A percentile compares a stretch with the other conserved stretches of the same genome.
Evolutionary conservation across 37 sponge, comb jelly and placozoan genomes (phyloP).

Genomic region (Ephydatia muelleri): DNA sequence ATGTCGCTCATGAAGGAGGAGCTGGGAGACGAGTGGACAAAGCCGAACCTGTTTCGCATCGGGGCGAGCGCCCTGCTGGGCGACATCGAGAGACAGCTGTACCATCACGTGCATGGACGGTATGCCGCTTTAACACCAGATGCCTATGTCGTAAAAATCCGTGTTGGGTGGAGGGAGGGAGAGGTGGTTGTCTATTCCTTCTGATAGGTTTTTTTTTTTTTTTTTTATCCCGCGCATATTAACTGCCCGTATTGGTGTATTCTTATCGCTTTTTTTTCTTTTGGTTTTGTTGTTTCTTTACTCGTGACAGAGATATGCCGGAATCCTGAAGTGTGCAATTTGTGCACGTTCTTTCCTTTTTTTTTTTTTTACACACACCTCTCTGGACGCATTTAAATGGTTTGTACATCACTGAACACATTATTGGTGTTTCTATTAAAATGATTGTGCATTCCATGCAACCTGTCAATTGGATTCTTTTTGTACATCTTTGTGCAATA

Average conservation of each 20-base stretch:
- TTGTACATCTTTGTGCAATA: too few species aligned
- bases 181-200: background rate
- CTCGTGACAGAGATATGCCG: background rate
- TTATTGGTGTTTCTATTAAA: background rate
- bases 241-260: background rate
- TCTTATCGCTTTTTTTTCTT: background rate
- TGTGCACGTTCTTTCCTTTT: background rate
- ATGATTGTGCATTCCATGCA: too few species aligned
- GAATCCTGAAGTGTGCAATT: background rate
- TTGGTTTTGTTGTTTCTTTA: background rate
- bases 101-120: slow-evolving; percentile 90
- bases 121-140: slow-evolving; percentile 94
- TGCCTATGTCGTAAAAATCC: slow-evolving; percentile 92
- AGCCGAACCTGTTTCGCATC: slow-evolving; percentile 95
- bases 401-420: background rate
- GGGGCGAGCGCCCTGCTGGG: slow-evolving; percentile 96
- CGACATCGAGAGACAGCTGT: slow-evolving; percentile 98
- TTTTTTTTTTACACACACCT: background rate
- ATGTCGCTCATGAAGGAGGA: slow-evolving; percentile 99
- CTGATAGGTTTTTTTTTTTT: background rate
- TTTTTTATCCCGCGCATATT: too few species aligned
- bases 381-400: background rate
- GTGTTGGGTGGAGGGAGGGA: background rate
- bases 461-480: too few species aligned
- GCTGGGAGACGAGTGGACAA: slow-evolving; percentile 98